Base-by-base conservation (phyloP, 2,888 invertebrate species). In the Pherbina coryleti region DNA sequence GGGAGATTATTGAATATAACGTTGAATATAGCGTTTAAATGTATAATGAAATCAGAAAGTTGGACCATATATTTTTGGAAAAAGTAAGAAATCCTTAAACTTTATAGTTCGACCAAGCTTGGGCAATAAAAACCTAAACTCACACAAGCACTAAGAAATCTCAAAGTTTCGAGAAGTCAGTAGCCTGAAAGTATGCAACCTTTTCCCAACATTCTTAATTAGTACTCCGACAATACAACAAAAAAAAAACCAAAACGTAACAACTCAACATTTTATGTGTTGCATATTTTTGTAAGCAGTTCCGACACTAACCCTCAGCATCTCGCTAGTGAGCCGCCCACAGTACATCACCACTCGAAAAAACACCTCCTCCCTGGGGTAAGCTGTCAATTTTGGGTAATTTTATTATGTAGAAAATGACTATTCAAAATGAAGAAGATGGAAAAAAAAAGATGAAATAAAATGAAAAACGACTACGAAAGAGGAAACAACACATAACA, bases 351-450 rank as follows among this genome's bases (percentile, higher is more conserved):
- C 34, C 25, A 64, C 34, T 11, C 34, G 11, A 19, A 55, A 9
- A 19, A 22, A 55, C 55, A 9, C 55, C 22, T 22, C 19, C 8
- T 34, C 71, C 19, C 34, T 17, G 5, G 55, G 71, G 55, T 14
- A 64, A 49, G 25, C 74, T 74, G 74, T 64, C 74, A 74, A 74
- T 74, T 74, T 74, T 49, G 51, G 60, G 64, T 74, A 74, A 74
- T 74, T 74, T 62, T 74, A 64, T 74, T 74, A 64, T 62, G 74
- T 64, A 28, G 64, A 74, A 74, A 74, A 74, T 74, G 74, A 74
- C 74, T 74, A 64, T 49, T 57, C 31, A 72, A 72, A 72, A 51
- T 25, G 31, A 37, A 34, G 51, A 57, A 71, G 14, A 55, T n/a
- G 3, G 7, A 14, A 53, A 71, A 17, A 53, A n/a, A 28, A 31